Conservation (phyloP, 1,140 invertebrate species). For the Cyclina sinensis region DNA sequence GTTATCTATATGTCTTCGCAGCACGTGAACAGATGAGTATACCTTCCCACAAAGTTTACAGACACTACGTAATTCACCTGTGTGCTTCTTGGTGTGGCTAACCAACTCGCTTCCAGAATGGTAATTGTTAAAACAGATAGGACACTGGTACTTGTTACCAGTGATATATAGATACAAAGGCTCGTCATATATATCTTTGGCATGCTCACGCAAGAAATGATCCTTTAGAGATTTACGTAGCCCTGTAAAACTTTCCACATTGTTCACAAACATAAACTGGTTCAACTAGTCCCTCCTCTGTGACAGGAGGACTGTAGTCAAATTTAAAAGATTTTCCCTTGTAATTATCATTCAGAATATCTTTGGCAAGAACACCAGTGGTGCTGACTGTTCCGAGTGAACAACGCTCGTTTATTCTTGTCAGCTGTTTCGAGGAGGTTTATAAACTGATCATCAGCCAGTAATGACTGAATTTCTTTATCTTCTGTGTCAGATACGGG, state of each 20-base stretch:
- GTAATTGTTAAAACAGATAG: constrained; percentile 59
- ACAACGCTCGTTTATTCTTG: constrained; percentile 15
- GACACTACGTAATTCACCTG: constrained; percentile 42
- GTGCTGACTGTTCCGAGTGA: background rate
- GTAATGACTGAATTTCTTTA: background rate
- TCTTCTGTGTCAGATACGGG: constrained; percentile 35
- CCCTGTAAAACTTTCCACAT: constrained; percentile 62
- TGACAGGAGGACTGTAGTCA: background rate
- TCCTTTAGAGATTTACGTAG: constrained; percentile 60
- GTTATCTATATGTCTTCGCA: constrained; percentile 58
- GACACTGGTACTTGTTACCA: constrained; percentile 65
- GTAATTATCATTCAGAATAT: background rate
- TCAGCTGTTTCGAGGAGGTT: constrained; percentile 14
- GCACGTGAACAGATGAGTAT: constrained; percentile 47
- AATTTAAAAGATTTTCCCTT: background rate
- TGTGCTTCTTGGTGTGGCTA: constrained; percentile 51
- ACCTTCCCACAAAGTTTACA: constrained; percentile 55
- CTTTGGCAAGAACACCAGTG: background rate
- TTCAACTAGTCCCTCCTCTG: constrained; percentile 43
- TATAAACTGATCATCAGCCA: background rate
- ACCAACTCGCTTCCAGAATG: constrained; percentile 64
- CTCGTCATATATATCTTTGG: constrained; percentile 35
- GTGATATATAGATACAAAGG: constrained; percentile 58
- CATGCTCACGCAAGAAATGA: constrained; percentile 53
- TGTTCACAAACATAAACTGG: constrained; percentile 65